Conservation (phyloP, 2,888 invertebrate genomes). For the Lasioglossum pauxillum region DNA sequence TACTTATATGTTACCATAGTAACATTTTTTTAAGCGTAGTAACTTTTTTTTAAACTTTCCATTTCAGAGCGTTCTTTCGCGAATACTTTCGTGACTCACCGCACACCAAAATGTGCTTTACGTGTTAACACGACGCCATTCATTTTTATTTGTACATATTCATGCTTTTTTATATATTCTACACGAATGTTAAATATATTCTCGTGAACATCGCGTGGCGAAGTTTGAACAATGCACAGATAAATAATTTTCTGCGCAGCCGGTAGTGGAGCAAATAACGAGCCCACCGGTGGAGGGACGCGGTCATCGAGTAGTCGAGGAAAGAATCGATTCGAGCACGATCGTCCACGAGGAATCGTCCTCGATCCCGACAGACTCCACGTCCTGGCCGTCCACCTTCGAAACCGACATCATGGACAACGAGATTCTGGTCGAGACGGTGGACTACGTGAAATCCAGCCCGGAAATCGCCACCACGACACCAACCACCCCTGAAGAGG, state of each 20-base stretch:
- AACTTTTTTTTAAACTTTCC: too few relatives aligned
- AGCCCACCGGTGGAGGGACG: slow-evolving; percentile 78
- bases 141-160: too few relatives aligned
- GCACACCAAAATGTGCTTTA: too few relatives aligned
- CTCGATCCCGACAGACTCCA: slow-evolving; percentile 66
- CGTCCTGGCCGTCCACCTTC: slow-evolving; percentile 64
- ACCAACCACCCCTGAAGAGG: slow-evolving; percentile 52
- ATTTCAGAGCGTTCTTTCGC: too few relatives aligned
- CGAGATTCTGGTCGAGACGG: slow-evolving; percentile 79
- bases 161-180: neutral
- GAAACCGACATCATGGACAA: slow-evolving; percentile 81
- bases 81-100: too few relatives aligned
- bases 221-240: neutral
- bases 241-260: slow-evolving; percentile 57
- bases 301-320: slow-evolving; percentile 78
- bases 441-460: slow-evolving; percentile 73
- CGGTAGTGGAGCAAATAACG: slow-evolving; percentile 69
- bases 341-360: slow-evolving; percentile 56
- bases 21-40: too few relatives aligned
- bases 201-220: neutral
- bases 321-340: slow-evolving; percentile 65
- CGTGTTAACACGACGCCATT: too few relatives aligned
- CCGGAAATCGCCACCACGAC: slow-evolving; percentile 66
- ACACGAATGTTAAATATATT: neutral
- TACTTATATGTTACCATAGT: too few relatives aligned